These are phyloP conservation scores for Thamnophis sirtalis DNA, from an alignment of 2,113 vertebrate species.

Conservation along the genomic window DNA sequence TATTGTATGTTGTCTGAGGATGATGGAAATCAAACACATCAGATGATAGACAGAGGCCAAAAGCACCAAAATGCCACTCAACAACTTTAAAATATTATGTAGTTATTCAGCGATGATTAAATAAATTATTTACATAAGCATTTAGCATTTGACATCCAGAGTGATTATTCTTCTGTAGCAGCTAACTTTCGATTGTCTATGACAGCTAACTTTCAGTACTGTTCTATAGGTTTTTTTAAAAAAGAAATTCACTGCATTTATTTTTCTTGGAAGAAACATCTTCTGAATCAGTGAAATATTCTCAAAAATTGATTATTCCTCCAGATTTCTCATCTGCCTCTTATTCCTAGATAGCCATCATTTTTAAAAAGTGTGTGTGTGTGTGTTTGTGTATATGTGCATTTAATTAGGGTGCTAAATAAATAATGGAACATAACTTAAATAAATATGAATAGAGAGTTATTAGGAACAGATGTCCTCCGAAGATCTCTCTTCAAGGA, in stretches of 20 bases:
- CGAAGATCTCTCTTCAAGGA: background rate
- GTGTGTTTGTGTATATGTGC: background rate
- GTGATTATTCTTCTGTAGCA: background rate
- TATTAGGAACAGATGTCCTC: conserved; percentile 12
- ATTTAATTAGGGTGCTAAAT: background rate
- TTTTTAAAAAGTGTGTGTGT: background rate
- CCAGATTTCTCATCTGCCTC: background rate
- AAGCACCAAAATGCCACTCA: background rate
- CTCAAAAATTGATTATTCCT: background rate
- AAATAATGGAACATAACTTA: background rate
- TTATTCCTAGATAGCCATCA: background rate
- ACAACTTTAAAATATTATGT: background rate
- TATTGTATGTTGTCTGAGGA: background rate
- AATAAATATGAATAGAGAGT: background rate
- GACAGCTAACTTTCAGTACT: background rate
- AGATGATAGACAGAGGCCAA: background rate
- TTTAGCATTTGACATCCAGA: background rate
- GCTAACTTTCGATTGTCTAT: background rate
- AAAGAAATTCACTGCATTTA: background rate
- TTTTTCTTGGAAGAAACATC: background rate
- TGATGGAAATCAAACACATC: background rate
- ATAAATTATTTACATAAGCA: background rate
- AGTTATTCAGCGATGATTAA: background rate
- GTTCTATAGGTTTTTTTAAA: too few species aligned
- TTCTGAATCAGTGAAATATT: background rate